Conservation (phyloP, 2,113 vertebrate genomes). For the Xenopus borealis region DNA sequence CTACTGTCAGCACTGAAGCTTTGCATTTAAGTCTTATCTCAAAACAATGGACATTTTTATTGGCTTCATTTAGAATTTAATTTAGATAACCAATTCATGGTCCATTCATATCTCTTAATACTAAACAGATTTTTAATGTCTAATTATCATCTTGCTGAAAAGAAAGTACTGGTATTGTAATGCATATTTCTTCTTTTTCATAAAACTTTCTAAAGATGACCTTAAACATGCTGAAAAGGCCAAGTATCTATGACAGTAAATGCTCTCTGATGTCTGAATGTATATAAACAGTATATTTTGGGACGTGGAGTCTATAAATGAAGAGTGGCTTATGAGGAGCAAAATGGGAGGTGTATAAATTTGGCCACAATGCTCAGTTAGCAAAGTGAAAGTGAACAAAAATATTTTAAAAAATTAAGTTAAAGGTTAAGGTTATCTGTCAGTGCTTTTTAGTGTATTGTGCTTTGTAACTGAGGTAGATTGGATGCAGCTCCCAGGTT, state of each 20-base stretch:
- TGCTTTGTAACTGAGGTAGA: too few relatives aligned
- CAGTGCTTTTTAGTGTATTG: too few relatives aligned
- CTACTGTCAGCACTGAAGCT: slow-evolving; percentile 14
- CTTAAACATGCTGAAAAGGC: not conserved
- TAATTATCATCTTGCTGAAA: slow-evolving; percentile 26
- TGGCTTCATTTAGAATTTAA: slow-evolving; percentile 52
- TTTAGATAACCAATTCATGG: slow-evolving; percentile 48
- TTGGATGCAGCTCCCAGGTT: too few relatives aligned
- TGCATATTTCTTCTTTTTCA: not conserved
- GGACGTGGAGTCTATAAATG: too few relatives aligned
- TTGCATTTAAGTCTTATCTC: slow-evolving; percentile 39
- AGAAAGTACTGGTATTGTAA: slow-evolving; percentile 21
- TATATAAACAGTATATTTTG: too few relatives aligned
- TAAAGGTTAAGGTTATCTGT: too few relatives aligned
- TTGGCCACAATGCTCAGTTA: too few relatives aligned
- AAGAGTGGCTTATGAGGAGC: too few relatives aligned
- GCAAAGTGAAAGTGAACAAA: too few relatives aligned
- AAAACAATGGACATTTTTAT: slow-evolving; percentile 46
- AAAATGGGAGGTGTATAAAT: too few relatives aligned
- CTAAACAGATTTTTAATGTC: slow-evolving; percentile 45
- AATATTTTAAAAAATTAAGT: too few relatives aligned
- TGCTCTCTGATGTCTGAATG: too few relatives aligned
- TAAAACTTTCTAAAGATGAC: slow-evolving; percentile 17
- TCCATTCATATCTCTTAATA: slow-evolving; percentile 31
- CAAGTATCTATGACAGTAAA: not conserved